Base-by-base conservation (phyloP, 2,888 invertebrate species). In the Didymodactylos carnosus region DNA sequence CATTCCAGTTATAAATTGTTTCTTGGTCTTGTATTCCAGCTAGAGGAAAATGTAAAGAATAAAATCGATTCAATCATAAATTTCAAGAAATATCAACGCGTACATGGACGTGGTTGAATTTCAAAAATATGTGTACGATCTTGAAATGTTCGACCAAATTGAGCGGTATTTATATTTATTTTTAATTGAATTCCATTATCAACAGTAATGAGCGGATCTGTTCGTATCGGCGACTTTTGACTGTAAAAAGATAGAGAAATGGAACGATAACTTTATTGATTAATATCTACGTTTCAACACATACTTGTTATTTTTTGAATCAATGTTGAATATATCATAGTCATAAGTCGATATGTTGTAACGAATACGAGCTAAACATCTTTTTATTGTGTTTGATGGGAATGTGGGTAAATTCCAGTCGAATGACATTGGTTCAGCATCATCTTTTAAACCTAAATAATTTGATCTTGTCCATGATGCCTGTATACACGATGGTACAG, bases 281-380 rank as follows among this genome's bases (percentile, higher is more conserved):
- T 13, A 62, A 62, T 13, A 62, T 19, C 16, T 46, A 19, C 46
- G 16, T 19, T 46, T 13, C 6, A 29, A n/a, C 78, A 80, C 79
- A 75, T 72, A 41, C 78, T 79, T 76, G 77, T 83, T 82, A n/a
- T 78, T 76, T 25, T 73, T 78, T 69, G 77, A 73, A 75, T 81
- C 78, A n/a, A 81, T 82, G 49, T 77, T 75, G 75, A 79, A 80
- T 0, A 82, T 81, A 72, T 81, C 80, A 76, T 81, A 82, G 74
- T 82, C 82, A 77, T 81, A 80, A n/a, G 82, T 82, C n/a, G 80
- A 79, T 39, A 82, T 80, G 75, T 82, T 82, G 78, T 82, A 82
- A 69, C 82, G 81, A 75, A 83, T 79, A 76, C 83, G 78, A 25
- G 80, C 78, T 2, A 81, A 80, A 79, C 83, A 83, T 74, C 80